phyloP scores from a whole-genome alignment of 2,797 vertebrate species.

The Acanthornis magna region DNA sequence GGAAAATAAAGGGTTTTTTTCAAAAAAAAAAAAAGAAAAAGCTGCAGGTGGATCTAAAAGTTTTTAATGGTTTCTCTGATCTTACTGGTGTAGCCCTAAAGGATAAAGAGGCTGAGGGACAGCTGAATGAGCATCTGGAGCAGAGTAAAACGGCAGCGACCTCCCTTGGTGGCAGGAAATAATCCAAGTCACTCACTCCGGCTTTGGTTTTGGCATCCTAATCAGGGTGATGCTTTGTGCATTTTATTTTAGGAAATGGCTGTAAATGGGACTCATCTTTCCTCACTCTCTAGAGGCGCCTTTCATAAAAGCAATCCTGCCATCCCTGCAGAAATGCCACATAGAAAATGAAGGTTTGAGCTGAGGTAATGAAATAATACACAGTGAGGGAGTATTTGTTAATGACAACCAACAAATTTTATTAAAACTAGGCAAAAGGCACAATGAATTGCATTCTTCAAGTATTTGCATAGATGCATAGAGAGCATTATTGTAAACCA shows the following conservation, averaged over 20 bases:
- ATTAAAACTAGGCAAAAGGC: conserved; percentile 82
- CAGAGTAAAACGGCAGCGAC: neutral
- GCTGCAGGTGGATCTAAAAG: neutral
- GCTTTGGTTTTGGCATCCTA: neutral
- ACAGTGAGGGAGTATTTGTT: neutral
- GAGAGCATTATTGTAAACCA: conserved; percentile 76
- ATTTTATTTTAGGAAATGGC: neutral
- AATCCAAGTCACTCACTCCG: neutral
- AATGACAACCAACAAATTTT: conserved; percentile 67
- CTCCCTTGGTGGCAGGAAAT: conserved; percentile 35
- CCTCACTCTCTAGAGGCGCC: neutral
- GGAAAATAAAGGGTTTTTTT: conserved; percentile 4
- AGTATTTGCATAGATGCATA: conserved; percentile 88
- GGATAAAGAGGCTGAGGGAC: neutral
- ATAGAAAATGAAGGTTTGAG: neutral
- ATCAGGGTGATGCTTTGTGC: neutral
- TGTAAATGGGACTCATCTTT: neutral
- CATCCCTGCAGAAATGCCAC: neutral
- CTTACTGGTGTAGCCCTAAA: rapidly evolving
- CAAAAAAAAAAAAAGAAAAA: neutral
- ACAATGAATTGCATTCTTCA: conserved; percentile 78
- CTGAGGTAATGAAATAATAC: neutral
- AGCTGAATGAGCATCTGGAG: neutral
- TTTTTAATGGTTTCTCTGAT: neutral
- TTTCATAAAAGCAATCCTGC: neutral